Percentiles rank a stretch among this genome's conserved stretches.
These are phyloP conservation scores for Aphyosemion australe DNA, from an alignment of 2,113 vertebrate species.

Conservation along the genomic window DNA sequence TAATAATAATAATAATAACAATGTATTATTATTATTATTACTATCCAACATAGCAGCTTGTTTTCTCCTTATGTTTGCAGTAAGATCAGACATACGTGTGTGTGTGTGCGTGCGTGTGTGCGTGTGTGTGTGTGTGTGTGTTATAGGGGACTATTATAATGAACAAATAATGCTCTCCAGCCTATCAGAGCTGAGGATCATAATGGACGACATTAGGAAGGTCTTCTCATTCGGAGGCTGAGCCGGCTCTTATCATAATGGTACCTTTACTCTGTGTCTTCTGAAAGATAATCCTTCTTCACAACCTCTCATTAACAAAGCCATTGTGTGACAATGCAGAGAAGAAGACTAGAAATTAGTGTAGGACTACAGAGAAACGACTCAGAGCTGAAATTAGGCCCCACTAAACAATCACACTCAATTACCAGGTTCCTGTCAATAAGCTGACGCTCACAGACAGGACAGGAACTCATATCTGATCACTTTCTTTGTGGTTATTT, in stretches of 20 bases:
- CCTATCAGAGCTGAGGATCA: constrained; percentile 15
- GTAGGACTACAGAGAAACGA: constrained; percentile 60
- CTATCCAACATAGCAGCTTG: too few relatives aligned
- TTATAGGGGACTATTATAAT: too few relatives aligned
- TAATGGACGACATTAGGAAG: constrained; percentile 52
- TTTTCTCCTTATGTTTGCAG: too few relatives aligned
- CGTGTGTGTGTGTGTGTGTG: background rate
- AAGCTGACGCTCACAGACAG: constrained; percentile 53
- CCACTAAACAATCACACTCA: constrained; percentile 70
- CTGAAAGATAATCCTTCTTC: constrained; percentile 49
- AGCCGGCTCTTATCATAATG: constrained; percentile 59
- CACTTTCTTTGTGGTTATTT: constrained; percentile 36
- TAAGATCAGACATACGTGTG: too few relatives aligned
- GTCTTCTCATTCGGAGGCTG: constrained; percentile 52
- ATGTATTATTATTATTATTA: too few relatives aligned
- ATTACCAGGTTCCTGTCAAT: constrained; percentile 63
- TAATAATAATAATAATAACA: too few relatives aligned
- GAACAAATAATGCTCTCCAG: constrained; percentile 32
- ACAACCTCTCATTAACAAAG: constrained; percentile 66
- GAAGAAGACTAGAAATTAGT: constrained; percentile 59
- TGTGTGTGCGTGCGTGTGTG: too few relatives aligned
- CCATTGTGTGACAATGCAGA: constrained; percentile 51
- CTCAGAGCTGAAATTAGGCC: constrained; percentile 61
- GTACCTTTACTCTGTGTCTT: constrained; percentile 58
- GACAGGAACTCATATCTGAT: background rate